phyloP scores from a whole-genome alignment of 2,797 vertebrate genomes.

The Chrosomus eos region DNA sequence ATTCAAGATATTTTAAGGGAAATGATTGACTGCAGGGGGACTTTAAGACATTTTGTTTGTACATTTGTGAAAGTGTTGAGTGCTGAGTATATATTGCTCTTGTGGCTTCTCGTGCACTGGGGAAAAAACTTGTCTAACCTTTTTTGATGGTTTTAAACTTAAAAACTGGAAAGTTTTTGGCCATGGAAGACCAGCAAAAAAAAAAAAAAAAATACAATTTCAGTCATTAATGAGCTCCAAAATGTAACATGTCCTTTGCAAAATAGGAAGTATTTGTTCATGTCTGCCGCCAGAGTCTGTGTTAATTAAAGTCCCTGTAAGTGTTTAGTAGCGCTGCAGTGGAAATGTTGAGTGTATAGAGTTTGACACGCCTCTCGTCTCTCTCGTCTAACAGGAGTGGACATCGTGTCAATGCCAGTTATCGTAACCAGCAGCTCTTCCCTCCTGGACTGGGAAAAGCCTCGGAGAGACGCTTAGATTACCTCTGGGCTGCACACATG shows the following conservation, averaged over 20 bases:
- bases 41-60: not conserved
- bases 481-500: conserved; percentile 2
- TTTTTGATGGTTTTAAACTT: conserved; percentile 59
- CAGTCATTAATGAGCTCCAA: conserved; percentile 67
- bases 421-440: conserved; percentile 73
- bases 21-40: too few relatives aligned
- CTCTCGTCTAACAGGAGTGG: conserved; percentile 67
- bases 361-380: conserved; percentile 68
- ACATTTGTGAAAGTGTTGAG: not conserved
- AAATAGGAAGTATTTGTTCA: not conserved
- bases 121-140: not conserved
- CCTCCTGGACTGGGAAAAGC: conserved; percentile 31
- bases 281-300: conserved; percentile 38
- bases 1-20: too few relatives aligned
- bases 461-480: conserved; percentile 15
- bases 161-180: conserved; percentile 54
- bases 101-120: conserved; percentile 12
- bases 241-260: conserved; percentile 15
- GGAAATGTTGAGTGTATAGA: conserved; percentile 62
- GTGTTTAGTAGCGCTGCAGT: conserved; percentile 58
- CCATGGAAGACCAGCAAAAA: conserved; percentile 66
- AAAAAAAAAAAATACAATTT: conserved; percentile 60
- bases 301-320: conserved; percentile 64
- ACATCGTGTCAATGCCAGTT: conserved; percentile 73
- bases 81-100: too few relatives aligned